phyloP scores from a whole-genome alignment of 2,113 vertebrate genomes.

The Laticauda colubrina region DNA sequence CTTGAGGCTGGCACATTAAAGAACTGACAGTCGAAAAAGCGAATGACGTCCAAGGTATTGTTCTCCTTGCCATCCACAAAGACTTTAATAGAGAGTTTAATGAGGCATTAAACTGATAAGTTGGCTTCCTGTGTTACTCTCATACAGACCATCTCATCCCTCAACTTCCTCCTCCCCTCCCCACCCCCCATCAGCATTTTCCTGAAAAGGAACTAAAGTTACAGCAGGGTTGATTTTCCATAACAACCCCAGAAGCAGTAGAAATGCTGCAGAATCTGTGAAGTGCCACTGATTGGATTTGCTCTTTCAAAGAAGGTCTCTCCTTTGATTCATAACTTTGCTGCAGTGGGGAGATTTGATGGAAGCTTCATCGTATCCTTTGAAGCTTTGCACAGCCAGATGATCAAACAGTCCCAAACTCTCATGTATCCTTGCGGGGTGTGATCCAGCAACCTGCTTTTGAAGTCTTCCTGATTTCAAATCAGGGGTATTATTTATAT shows the following conservation, averaged over 20 bases:
- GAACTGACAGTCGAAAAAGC: not conserved
- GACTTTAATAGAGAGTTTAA: not conserved
- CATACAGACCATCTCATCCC: not conserved
- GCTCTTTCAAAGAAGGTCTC: not conserved
- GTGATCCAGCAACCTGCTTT: not conserved
- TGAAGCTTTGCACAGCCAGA: not conserved
- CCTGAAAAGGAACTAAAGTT: not conserved
- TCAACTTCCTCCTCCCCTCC: not conserved
- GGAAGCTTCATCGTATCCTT: not conserved
- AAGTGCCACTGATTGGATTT: not conserved
- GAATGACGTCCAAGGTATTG: not conserved
- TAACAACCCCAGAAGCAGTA: not conserved
- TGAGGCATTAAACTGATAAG: not conserved
- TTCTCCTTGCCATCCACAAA: not conserved
- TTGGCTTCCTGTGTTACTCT: not conserved
- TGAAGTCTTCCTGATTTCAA: not conserved
- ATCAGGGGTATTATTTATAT: not conserved
- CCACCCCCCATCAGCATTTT: not conserved
- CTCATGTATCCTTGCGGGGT: not conserved
- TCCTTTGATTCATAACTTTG: not conserved
- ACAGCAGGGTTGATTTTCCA: not conserved
- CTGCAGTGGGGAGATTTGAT: not conserved
- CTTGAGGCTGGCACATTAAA: not conserved
- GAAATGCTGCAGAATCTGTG: not conserved
- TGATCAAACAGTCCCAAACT: not conserved